phyloP scores from a whole-genome alignment of 92 coral and sea anemone genomes.

The Zoanthus sansibaricus region DNA sequence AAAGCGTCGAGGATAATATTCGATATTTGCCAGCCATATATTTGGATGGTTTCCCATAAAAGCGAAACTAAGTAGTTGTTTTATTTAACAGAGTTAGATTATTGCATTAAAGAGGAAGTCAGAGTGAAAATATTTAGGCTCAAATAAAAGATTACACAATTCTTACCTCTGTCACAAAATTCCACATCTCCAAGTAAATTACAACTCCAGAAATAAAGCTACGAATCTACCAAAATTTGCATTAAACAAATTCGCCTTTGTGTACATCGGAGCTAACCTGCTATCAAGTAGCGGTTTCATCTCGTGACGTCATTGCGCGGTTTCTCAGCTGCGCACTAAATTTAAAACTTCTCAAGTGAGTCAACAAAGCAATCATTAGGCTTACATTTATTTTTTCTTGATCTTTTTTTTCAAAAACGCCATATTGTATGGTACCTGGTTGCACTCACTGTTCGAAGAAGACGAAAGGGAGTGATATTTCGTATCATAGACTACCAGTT shows the following conservation, averaged over 20 bases:
- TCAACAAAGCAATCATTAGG: not conserved
- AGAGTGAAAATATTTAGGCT: not conserved
- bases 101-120: not conserved
- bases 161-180: not conserved
- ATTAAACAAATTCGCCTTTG: not conserved
- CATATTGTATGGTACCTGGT: conserved; percentile 60
- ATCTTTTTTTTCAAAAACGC: conserved; percentile 27
- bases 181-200: not conserved
- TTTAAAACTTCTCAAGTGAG: not conserved
- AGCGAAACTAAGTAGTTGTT: not conserved
- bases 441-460: conserved; percentile 56
- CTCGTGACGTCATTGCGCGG: conserved; percentile 40
- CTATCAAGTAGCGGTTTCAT: conserved; percentile 30
- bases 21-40: too few species aligned
- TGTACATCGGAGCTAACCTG: conserved; percentile 32
- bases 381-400: not conserved
- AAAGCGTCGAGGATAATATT: too few species aligned
- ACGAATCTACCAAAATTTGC: not conserved
- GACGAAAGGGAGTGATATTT: conserved; percentile 53
- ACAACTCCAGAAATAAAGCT: conserved; percentile 8
- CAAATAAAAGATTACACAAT: not conserved
- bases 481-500: conserved; percentile 57
- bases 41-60: too few species aligned
- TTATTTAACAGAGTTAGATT: conserved; percentile 1
- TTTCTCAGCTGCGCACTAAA: not conserved